Evolutionary conservation across 1,140 invertebrate genomes (phyloP).

Genomic region (Ceratina australensis): DNA sequence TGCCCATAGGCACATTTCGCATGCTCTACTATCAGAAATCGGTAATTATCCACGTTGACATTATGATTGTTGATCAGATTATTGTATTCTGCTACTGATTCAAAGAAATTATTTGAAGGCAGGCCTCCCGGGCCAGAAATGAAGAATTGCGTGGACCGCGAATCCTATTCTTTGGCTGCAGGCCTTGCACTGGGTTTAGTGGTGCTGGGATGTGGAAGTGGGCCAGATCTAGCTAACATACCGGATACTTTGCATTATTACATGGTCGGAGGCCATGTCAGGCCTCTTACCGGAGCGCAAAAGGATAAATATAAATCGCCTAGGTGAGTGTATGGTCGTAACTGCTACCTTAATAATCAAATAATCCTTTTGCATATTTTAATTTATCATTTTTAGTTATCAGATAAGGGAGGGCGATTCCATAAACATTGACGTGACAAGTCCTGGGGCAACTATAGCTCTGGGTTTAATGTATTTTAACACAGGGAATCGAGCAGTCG

Average conservation of each 20-base stretch:
- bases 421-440: slow-evolving; percentile 97
- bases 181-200: slow-evolving; percentile 95
- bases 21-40: slow-evolving; percentile 94
- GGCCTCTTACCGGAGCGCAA: slow-evolving; percentile 86
- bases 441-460: slow-evolving; percentile 96
- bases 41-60: slow-evolving; percentile 77
- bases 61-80: neutral
- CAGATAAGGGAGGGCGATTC: slow-evolving; percentile 95
- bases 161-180: slow-evolving; percentile 96
- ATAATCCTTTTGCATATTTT: slow-evolving; percentile 20
- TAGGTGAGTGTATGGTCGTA: slow-evolving; percentile 76
- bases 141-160: slow-evolving; percentile 96
- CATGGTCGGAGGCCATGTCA: slow-evolving; percentile 95
- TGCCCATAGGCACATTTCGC: slow-evolving; percentile 95
- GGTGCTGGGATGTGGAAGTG: slow-evolving; percentile 88
- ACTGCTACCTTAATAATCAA: neutral
- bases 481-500: slow-evolving; percentile 92
- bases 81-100: neutral
- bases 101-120: slow-evolving; percentile 79
- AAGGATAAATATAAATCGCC: slow-evolving; percentile 93
- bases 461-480: slow-evolving; percentile 96
- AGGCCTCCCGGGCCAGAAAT: slow-evolving; percentile 96
- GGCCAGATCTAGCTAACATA: slow-evolving; percentile 87
- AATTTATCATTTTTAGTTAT: slow-evolving; percentile 78
- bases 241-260: slow-evolving; percentile 94